Evolutionary conservation across 2,888 invertebrate genomes (phyloP), one percentile per base, ranked within the genome.

Genomic region (Nymphalis polychloros): DNA sequence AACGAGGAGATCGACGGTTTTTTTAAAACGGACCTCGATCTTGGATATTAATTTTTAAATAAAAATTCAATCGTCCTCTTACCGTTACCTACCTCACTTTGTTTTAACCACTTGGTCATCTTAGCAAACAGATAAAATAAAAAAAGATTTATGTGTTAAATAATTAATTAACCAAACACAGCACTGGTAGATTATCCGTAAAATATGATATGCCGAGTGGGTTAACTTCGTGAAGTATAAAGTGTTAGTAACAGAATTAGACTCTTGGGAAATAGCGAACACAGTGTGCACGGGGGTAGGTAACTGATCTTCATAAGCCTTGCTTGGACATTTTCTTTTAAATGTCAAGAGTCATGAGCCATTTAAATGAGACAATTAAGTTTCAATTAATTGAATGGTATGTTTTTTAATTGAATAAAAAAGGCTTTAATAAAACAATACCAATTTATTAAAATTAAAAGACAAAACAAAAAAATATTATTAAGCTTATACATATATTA

Each of bases 271-370:
- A 65, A 65, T 59, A 63, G 52, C 20, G 50, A 59, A 35, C 31
- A 48, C 46, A 13, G 41, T 52, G 49, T 59, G 50, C 59, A 50
- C 10, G 17, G 46, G 47, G 48, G 31, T 31, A 59, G 49, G 55
- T 61, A 64, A 55, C 57, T 61, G 59, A 64, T 60, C 64, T 50
- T 41, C 10, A 46, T 48, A 20, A 52, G 60, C 48, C 23, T 41
- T 27, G 50, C 68, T 47, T 27, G 49, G 68, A 60, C 55, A 49
- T 53, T 41, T 48, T 59, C 53, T 65, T 19, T 52, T 52, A 52
- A 52, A 52, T 52, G 52, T 52, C 52, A 52, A 23, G 13, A 16
- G 23, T 52, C 50, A 50, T 52, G 52, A 23, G 16, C 23, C 10
- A 13, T 52, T 23, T 4, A 23, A 52, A 23, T 27, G 23, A 5